Base-by-base conservation (phyloP, 2,888 invertebrate genomes). In the Lochmaea capreae region DNA sequence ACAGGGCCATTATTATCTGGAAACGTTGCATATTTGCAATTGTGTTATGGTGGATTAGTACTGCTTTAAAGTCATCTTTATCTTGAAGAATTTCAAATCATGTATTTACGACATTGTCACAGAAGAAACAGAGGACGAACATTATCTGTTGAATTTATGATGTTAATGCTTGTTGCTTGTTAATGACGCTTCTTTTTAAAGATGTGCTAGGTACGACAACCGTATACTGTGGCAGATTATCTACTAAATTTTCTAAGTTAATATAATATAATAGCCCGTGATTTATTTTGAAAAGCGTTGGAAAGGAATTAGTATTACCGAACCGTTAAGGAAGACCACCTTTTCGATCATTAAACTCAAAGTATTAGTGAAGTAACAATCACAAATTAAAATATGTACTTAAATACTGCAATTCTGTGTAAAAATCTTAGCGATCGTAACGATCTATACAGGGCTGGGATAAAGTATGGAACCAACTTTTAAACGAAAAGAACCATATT, bases 51-150 rank as follows among this genome's bases (percentile, higher is more conserved):
- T 71, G 22, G 33, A 75, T 77, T 76, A 74, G 46, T 42, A 22
- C 69, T 73, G 57, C 75, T 62, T 62, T 58, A 65, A 69, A 67
- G 58, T 43, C 61, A 67, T 65, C 71, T 74, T 67, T 76, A 71
- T 76, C 57, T 69, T 63, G 33, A 69, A 70, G 71, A 69, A 77
- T 73, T 75, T 75, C 75, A 71, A 70, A 79, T 79, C 72, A 77
- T 79, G 73, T 74, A 75, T 79, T 79, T 79, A 78, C 70, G 73
- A 74, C 74, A 58, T 16, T 70, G 67, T 68, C 74, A 79, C 76
- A 76, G 71, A 73, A 65, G 69, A 67, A 63, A 63, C 62, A 43
- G 16, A 42, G 43, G 62, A 63, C 8, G 18, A 26, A 61, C 42
- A 68, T 68, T 68, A 57, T 62, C 54, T 67, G 65, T 76, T 71